Conservation (phyloP, 1,140 invertebrate genomes). For the Drosophila baimaii region DNA sequence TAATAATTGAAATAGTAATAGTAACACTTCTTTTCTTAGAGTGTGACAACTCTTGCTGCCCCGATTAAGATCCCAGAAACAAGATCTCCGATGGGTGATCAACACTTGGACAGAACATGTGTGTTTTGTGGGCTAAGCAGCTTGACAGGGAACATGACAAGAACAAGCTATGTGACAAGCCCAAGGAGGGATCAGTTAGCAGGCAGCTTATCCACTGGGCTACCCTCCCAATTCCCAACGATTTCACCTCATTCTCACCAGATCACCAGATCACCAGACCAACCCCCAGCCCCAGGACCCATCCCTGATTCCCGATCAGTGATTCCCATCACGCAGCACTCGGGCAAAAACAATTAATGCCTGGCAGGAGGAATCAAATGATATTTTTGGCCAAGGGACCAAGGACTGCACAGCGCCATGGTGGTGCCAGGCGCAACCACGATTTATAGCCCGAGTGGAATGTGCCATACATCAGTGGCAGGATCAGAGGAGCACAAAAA, state of each 20-base stretch:
- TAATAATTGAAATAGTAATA: too few species aligned
- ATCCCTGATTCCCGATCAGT: slow-evolving; percentile 21
- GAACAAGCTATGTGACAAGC: slow-evolving; percentile 41
- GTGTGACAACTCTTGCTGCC: neutral
- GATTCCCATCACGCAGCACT: slow-evolving; percentile 71
- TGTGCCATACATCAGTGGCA: slow-evolving; percentile 74
- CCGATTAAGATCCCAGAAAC: slow-evolving; percentile 47
- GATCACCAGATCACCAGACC: neutral
- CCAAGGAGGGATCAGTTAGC: neutral
- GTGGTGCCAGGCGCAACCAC: slow-evolving; percentile 78
- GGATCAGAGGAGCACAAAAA: slow-evolving; percentile 76
- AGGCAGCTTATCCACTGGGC: slow-evolving; percentile 22
- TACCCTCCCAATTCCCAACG: slow-evolving; percentile 21
- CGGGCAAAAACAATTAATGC: slow-evolving; percentile 75
- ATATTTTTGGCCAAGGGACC: slow-evolving; percentile 76
- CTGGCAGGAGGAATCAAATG: slow-evolving; percentile 74
- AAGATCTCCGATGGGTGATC: slow-evolving; percentile 38
- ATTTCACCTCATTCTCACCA: slow-evolving; percentile 48
- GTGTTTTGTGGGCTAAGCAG: slow-evolving; percentile 9
- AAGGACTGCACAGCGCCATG: slow-evolving; percentile 77
- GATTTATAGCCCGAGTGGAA: slow-evolving; percentile 79
- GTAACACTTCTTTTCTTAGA: slow-evolving; percentile 18
- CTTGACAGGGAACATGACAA: slow-evolving; percentile 52
- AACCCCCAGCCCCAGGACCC: neutral
- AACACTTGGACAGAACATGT: slow-evolving; percentile 24